Evolutionary conservation across 1,140 invertebrate species (phyloP), one percentile per base, ranked within the genome.

Genomic region (Apocrypta bakeri): DNA sequence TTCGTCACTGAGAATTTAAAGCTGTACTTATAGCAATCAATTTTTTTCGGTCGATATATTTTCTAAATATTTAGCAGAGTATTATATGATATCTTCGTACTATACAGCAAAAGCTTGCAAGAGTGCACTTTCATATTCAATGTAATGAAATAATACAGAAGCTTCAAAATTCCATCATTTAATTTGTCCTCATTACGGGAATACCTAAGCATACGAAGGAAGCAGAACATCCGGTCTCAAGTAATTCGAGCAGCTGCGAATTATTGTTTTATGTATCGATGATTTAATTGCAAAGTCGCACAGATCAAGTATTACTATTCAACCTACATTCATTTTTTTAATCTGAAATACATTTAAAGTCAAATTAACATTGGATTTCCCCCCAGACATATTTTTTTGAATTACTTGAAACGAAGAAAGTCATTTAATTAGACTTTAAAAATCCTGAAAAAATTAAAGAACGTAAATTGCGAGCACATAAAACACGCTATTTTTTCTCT

Each of bases 141-240:
- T 37, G 4, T 25, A 40, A 66, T 66, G n/a, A 25, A n/a, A 77
- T 64, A 25, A 42, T 66, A 21, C 76, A 24, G 11, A 68, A 69
- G 25, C 63, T 29, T 9, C 63, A 3, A 29, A 17, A 68, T 29
- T 68, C 37, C 8, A 78, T 78, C 33, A 69, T 61, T 79, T 79
- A 71, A 71, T 61, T 79, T 31, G 72, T 71, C 14, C 61, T 37
- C 29, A 61, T 72, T 68, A 61, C 24, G 6, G 27, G 68, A 72
- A 40, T 73, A 81, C 25, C 37, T 64, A 29, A 61, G 56, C 56
- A 24, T 64, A 14, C 1, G 29, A 17, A 80, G 61, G 73, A 74
- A 75, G 31, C 25, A n/a, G 56, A 66, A 68, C 33, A 81, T 81
- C 79, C 79, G 71, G 79, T 74, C 29, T 68, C 33, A 73, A 81